Conservation (phyloP, 2,113 vertebrate species). For the Stegostoma tigrinum region DNA sequence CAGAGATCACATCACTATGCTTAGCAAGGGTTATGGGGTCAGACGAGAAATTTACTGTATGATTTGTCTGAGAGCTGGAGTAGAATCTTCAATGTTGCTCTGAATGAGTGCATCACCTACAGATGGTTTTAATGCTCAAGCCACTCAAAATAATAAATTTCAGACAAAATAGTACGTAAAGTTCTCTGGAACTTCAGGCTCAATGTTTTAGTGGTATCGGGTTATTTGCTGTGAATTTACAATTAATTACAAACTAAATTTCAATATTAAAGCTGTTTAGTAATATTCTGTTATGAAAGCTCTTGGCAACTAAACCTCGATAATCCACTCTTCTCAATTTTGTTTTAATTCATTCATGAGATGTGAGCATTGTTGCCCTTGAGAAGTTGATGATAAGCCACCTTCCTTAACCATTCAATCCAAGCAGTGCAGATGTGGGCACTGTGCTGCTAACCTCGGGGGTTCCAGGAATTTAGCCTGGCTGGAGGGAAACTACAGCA, state of each 20-base stretch:
- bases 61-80: neutral
- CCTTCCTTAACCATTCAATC: neutral
- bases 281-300: neutral
- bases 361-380: neutral
- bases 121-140: neutral
- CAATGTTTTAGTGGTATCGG: neutral
- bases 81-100: slow-evolving; percentile 7
- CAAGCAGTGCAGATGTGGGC: neutral
- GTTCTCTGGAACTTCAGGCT: neutral
- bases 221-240: neutral
- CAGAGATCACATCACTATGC: slow-evolving; percentile 24
- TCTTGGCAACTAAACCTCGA: neutral
- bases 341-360: neutral
- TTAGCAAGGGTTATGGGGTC: neutral
- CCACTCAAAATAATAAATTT: neutral
- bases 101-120: neutral
- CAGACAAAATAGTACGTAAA: neutral
- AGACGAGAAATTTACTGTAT: slow-evolving; percentile 17
- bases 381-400: neutral
- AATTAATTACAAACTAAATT: neutral
- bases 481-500: neutral
- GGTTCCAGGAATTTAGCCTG: neutral
- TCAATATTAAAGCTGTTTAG: neutral
- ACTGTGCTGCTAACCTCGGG: neutral
- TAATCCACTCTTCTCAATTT: neutral